Evolutionary conservation across 2,113 vertebrate species (phyloP).

Genomic region (Chelonoidis abingdonii): DNA sequence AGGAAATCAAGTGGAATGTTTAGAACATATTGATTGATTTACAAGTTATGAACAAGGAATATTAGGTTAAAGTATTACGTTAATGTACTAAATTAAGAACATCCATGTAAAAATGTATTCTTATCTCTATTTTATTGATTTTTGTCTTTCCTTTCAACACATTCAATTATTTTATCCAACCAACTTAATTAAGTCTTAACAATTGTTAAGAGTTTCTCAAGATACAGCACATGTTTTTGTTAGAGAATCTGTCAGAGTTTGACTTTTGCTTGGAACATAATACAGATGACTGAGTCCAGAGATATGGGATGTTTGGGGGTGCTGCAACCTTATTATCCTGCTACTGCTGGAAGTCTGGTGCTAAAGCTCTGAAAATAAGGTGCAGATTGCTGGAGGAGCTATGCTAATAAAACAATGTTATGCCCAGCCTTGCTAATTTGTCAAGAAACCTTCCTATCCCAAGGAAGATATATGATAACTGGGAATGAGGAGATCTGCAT

Average conservation of each 20-base stretch:
- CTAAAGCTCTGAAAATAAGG: neutral
- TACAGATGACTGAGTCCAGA: rapidly evolving
- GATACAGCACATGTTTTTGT: neutral
- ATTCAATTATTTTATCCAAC: constrained; percentile 6
- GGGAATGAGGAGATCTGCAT: neutral
- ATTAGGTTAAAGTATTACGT: constrained; percentile 46
- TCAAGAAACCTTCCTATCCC: neutral
- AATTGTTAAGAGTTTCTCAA: neutral
- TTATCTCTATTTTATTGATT: constrained; percentile 5
- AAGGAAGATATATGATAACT: neutral
- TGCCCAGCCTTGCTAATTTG: neutral
- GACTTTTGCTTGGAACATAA: neutral
- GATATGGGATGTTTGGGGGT: neutral
- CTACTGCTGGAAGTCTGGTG: neutral
- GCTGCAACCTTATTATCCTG: neutral
- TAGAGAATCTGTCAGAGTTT: neutral
- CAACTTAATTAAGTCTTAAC: neutral
- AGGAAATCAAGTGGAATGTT: constrained; percentile 33
- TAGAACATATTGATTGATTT: constrained; percentile 4
- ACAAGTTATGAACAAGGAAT: constrained; percentile 21
- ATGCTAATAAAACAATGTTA: neutral
- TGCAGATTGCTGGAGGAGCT: neutral
- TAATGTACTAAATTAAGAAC: constrained; percentile 30
- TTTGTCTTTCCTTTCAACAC: neutral
- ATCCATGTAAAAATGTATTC: neutral